Evolutionary conservation across 2,113 vertebrate species (phyloP).

Genomic region (Centropus unirufus): DNA sequence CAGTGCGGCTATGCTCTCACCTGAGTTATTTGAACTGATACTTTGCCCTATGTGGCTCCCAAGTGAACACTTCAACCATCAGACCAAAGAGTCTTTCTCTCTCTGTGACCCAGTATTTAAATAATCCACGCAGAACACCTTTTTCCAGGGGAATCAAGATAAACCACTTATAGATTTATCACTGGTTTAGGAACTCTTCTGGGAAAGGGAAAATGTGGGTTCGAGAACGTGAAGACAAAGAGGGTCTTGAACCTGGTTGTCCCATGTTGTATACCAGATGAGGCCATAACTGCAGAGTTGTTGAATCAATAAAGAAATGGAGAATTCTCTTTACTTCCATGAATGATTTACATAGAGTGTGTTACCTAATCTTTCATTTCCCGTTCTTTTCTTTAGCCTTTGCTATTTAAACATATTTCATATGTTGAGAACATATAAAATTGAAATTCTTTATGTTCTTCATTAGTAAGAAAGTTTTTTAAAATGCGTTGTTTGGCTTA

Average conservation of each 20-base stretch:
- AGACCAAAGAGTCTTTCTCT: conserved; percentile 43
- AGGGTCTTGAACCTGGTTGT: conserved; percentile 49
- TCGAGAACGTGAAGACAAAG: conserved; percentile 25
- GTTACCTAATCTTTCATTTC: conserved; percentile 27
- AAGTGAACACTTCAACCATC: conserved; percentile 5
- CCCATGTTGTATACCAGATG: conserved; percentile 46
- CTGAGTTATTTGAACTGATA: neutral
- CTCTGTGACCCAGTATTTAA: conserved; percentile 50
- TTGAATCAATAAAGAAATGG: conserved; percentile 43
- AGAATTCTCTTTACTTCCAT: conserved; percentile 33
- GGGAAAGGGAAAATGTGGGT: conserved; percentile 42
- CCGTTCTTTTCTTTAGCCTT: neutral
- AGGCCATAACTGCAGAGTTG: neutral
- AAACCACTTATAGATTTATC: conserved; percentile 47
- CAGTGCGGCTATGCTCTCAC: neutral
- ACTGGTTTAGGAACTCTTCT: conserved; percentile 43
- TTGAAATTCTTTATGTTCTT: neutral
- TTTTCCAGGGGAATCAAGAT: conserved; percentile 10
- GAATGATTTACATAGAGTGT: conserved; percentile 32
- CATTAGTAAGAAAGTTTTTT: neutral
- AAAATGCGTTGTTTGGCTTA: neutral
- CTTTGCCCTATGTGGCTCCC: conserved; percentile 5
- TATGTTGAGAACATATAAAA: accelerated
- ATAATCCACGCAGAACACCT: conserved; percentile 63
- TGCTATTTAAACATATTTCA: too few relatives aligned